Evolutionary conservation across 2,113 vertebrate species (phyloP), one percentile per base, ranked within the genome.

Genomic region (Tachysurus vachellii): DNA sequence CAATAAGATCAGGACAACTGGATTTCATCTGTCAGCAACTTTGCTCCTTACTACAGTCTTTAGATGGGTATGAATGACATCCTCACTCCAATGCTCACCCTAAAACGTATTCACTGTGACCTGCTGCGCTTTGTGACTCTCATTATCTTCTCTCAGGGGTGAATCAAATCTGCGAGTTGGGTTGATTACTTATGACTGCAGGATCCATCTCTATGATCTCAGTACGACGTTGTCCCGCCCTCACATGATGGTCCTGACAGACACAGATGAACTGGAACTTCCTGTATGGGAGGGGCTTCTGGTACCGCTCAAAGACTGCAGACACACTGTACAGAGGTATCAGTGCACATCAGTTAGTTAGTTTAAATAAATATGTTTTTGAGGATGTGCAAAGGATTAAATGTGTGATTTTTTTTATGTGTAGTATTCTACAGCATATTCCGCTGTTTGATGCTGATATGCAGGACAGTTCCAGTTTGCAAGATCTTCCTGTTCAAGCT

Each of bases 241-340:
- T 14, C 95, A 95, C 90, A 96, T 96, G 95, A 93, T 96, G 91
- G 93, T 96, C 68, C 87, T 96, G 90, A 92, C 92, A 1, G 95
- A 96, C 19, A 90, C 91, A 0, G 92, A 94, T 0, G 94, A 96
- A 42, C 81, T 96, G 77, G 93, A 95, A 59, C 93, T 95, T 86
- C 95, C 95, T 61, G 88, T 95, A 89, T 91, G 87, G 82, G 92
- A 94, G 50, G 95, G 95, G 50, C 94, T 96, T 21, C 92, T 96
- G 86, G 94, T 95, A 81, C 85, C 94, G 4, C 91, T 95, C 4
- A 92, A 64, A 86, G 93, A 95, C 89, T 94, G 93, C 16, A 83
- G 89, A 21, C 86, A 93, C 85, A 86, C 83, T 26, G 14, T 95
- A 5, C 80, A 93, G 83, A 95, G 95, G 95, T 95, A 88, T 83